Evolutionary conservation across 2,113 vertebrate species (phyloP), one percentile per base, ranked within the genome.

Genomic region (Anolis sagrei): DNA sequence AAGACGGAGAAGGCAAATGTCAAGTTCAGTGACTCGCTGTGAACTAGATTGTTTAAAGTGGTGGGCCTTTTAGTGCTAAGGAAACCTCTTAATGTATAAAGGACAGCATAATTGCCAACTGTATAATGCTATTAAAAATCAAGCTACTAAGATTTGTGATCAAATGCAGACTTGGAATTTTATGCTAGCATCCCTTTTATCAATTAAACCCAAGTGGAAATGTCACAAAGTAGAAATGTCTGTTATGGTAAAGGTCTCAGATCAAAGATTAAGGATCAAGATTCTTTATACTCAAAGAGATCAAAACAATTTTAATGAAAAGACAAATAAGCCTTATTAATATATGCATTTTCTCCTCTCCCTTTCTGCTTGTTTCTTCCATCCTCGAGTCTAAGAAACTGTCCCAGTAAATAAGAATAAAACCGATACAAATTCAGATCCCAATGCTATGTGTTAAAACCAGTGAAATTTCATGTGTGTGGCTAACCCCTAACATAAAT

Each of bases 1-100:
- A 95, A 91, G 82, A 84, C 21, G 87, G 48, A 86, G 66, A 76
- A 89, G 81, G 92, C 84, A 93, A 93, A 96, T 96, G 95, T 96
- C 95, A 97, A 96, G 93, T 93, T 95, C 94, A 95, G 94, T 82
- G 89, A 91, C 95, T 96, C 92, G 94, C 96, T 96, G 96, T 91
- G 95, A 95, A 92, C 91, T 92, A 95, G 92, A 92, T 94, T 95
- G 90, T 91, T 95, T 95, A 95, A 81, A 90, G 84, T 92, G 93
- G 75, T 82, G 92, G 88, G 89, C 48, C 89, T 95, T 96, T 95
- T 91, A 94, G 81, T 90, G 94, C 82, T 92, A 93, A 96, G 95
- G 95, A 93, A 93, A 89, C 25, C 69, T 44, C 69, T 86, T 95
- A 93, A 95, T 91, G 90, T 89, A 94, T 78, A 93, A 93, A 93